These are phyloP conservation scores for Drosophila willistoni DNA, from an alignment of 1,140 invertebrate species.

Conservation along the genomic window DNA sequence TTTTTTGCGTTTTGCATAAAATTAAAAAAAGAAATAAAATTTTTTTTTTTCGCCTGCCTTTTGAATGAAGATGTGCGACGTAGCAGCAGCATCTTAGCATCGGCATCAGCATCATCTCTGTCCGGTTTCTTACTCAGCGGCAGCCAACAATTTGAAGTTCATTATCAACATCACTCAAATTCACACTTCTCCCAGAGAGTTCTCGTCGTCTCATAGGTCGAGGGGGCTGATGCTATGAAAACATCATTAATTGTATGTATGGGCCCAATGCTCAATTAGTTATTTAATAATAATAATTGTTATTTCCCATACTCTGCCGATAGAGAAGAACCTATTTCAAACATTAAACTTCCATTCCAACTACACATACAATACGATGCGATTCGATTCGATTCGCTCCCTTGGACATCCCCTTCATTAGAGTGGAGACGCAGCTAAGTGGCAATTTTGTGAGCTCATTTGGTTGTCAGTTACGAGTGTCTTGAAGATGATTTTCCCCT, in stretches of 20 bases:
- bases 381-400: slow-evolving; percentile 15
- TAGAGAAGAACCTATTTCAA: slow-evolving; percentile 11
- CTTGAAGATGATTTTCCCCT: slow-evolving; percentile 33
- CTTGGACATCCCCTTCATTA: neutral
- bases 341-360: neutral
- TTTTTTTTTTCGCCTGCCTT: slow-evolving; percentile 18
- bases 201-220: neutral
- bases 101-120: slow-evolving; percentile 47
- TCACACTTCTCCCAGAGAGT: slow-evolving; percentile 67
- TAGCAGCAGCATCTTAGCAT: slow-evolving; percentile 26
- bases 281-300: slow-evolving; percentile 71
- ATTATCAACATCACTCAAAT: slow-evolving; percentile 67
- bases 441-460: slow-evolving; percentile 53
- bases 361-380: slow-evolving; percentile 7
- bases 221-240: slow-evolving; percentile 27
- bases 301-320: slow-evolving; percentile 34
- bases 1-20: slow-evolving; percentile 73
- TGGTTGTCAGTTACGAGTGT: slow-evolving; percentile 62
- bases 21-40: slow-evolving; percentile 29
- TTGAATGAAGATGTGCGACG: slow-evolving; percentile 74
- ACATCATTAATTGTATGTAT: slow-evolving; percentile 74
- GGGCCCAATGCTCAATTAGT: slow-evolving; percentile 67
- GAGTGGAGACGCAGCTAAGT: slow-evolving; percentile 42
- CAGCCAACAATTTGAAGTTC: slow-evolving; percentile 61
- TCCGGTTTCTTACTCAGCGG: slow-evolving; percentile 78